Base-by-base conservation (phyloP, 1,140 invertebrate genomes). In the Plectus sambesii region DNA sequence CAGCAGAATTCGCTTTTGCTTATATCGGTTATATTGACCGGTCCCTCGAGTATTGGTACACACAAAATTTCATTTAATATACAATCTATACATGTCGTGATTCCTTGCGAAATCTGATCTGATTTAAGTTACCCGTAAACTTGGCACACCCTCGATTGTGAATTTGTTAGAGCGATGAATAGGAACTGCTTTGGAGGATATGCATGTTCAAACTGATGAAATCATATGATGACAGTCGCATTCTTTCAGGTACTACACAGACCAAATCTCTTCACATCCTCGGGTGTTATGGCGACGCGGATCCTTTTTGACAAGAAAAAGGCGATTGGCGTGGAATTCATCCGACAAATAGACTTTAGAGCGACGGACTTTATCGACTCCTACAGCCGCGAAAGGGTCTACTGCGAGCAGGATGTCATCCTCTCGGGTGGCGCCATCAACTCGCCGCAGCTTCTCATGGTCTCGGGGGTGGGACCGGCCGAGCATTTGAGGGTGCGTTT, bases 381-480 rank as follows among this genome's bases (percentile, higher is more conserved):
- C 20, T 36, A 20, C 2, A 53, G 15, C 30, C 49, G 49, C n/a
- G 46, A 56, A 29, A 35, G 25, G 19, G 29, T 62, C 33, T 58
- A 61, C 33, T 63, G 58, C 49, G 53, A 51, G 37, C 62, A 53
- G 36, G 68, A 71, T 35, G 69, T 76, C 1, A 75, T 76, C 53
- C 59, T 76, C 1, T 60, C 69, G 60, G 72, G 70, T 37, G 74
- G 74, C 15, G 66, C 75, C 1, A 74, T 76, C 30, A 76, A 76
- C 51, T 69, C 73, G 20, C 75, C 75, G 6, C 75, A 76, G 54
- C 65, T 90, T 25, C 67, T 90, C 41, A 86, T 89, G 84, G 62
- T 89, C 0, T 87, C 84, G 0, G 87, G 87, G 0, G 76, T 89
- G 36, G 87, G 86, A 1, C 85, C 85, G 0, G 75, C 66, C 20